Conservation (phyloP, 2,888 invertebrate genomes). For the Noctua janthe region DNA sequence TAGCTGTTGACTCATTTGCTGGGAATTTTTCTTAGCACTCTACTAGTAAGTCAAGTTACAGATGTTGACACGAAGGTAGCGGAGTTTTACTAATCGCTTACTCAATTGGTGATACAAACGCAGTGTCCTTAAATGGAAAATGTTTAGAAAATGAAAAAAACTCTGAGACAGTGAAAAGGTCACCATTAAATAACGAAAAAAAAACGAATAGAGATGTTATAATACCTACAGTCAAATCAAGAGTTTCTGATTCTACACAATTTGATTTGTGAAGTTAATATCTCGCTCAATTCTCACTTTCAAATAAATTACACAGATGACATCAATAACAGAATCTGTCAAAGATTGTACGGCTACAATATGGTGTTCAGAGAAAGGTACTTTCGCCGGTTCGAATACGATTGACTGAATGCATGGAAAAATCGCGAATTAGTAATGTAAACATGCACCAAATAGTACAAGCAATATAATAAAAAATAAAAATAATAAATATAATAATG, state of each 20-base stretch:
- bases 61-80: too few species aligned
- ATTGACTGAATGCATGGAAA: slow-evolving; percentile 44
- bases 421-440: slow-evolving; percentile 44
- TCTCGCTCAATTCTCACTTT: neutral
- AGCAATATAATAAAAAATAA: too few species aligned
- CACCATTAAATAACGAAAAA: too few species aligned
- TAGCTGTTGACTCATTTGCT: neutral
- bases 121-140: too few species aligned
- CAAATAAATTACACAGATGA: slow-evolving; percentile 27
- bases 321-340: slow-evolving; percentile 28
- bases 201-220: too few species aligned
- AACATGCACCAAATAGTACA: slow-evolving; percentile 29
- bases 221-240: neutral
- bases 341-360: slow-evolving; percentile 15
- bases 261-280: slow-evolving; percentile 1
- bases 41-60: too few species aligned
- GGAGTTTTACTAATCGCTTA: too few species aligned
- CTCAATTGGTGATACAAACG: too few species aligned
- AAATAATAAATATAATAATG: too few species aligned
- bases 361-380: slow-evolving; percentile 56
- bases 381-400: slow-evolving; percentile 59
- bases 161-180: too few species aligned
- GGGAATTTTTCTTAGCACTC: neutral
- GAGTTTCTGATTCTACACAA: neutral
- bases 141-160: too few species aligned